Base-by-base conservation (phyloP, 92 coral and sea anemone species). In the Diadumene lineata region DNA sequence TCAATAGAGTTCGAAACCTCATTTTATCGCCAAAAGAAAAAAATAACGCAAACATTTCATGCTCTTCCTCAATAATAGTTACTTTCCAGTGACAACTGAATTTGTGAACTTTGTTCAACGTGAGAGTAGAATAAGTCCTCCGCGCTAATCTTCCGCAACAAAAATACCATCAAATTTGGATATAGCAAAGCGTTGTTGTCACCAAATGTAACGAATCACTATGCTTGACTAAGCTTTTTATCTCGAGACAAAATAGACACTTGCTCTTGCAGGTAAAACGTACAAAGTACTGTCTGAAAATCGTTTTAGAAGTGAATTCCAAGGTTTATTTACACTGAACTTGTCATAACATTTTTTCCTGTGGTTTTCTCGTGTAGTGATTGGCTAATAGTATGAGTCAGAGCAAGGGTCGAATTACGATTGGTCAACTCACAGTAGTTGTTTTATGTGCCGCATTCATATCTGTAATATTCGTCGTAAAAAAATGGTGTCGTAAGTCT, bases 341-440 rank as follows among this genome's bases (percentile, higher is more conserved):
- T 56, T 72, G 77, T 72, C 66, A 72, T 72, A 56, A 72, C 28
- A 22, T 24, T 56, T 56, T 72, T 31, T 28, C 53, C 56, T 56
- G 21, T 72, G 50, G 62, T 43, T 13, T 56, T 55, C 32, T 2
- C 77, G 73, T 34, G 2, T 34, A 29, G 32, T 76, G 81, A 76
- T 76, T 76, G 81, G 81, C 23, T 76, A 63, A 64, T 21, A n/a
- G 1, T 0, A 23, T 62, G 81, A 58, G 50, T 48, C 66, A 38
- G 69, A 76, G 31, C 26, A 21, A 31, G 50, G 18, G 60, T 66
- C 64, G 72, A 7, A 43, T 76, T 74, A 32, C 70, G 16, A 76
- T 76, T 76, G 81, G 73, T 11, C 27, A 33, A 50, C 19, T 19
- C 31, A 26, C 38, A 15, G n/a, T n/a, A n/a, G n/a, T 32, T 53